A percentile compares a stretch with the other conserved stretches of the same genome.
Conservation (phyloP, 2,113 vertebrate species). For the Bubo bubo region DNA sequence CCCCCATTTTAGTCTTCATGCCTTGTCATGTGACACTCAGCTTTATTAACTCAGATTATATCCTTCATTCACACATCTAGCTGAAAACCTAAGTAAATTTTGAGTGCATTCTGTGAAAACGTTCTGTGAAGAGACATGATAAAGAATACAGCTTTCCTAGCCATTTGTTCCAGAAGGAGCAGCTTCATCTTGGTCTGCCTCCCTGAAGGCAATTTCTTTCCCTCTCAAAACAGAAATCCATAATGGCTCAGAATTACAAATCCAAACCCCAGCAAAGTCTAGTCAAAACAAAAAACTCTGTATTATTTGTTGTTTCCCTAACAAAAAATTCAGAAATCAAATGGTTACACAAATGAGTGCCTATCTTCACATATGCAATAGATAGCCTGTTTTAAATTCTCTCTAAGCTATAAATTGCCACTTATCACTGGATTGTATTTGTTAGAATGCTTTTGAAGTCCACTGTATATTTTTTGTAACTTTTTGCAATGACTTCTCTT, state of each 20-base stretch:
- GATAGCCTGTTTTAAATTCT: not conserved
- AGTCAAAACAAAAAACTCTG: not conserved
- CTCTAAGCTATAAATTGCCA: not conserved
- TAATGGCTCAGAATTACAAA: not conserved
- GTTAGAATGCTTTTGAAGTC: constrained; percentile 2
- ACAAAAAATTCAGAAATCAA: not conserved
- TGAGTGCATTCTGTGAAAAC: not conserved
- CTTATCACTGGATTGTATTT: not conserved
- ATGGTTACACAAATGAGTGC: not conserved
- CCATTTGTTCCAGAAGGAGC: not conserved
- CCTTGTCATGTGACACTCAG: constrained; percentile 18
- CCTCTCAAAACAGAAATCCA: not conserved
- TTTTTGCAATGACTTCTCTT: not conserved
- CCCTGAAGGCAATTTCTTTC: not conserved
- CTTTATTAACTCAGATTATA: not conserved
- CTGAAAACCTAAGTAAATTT: not conserved
- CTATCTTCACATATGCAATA: not conserved
- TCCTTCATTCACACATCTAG: not conserved
- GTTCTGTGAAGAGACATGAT: not conserved
- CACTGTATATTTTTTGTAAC: not conserved
- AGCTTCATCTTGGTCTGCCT: not conserved
- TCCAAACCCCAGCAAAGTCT: not conserved
- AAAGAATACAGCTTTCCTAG: not conserved
- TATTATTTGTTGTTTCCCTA: not conserved
- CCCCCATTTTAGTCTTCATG: not conserved